Evolutionary conservation across 2,797 vertebrate species (phyloP).

Genomic region (Eidolon dupreanum): DNA sequence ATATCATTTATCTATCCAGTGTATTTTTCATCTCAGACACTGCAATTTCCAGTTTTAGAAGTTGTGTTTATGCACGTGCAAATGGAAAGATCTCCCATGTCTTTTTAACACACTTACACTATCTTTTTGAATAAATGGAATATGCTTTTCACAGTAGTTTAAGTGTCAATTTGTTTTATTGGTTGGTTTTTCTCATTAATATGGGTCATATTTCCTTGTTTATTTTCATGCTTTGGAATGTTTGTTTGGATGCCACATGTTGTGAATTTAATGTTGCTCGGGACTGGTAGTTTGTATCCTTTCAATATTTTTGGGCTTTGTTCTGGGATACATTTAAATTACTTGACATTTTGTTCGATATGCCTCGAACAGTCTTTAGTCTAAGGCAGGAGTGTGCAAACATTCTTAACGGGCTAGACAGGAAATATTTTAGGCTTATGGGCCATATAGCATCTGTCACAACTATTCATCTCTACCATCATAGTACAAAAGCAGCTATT

Average conservation of each 20-base stretch:
- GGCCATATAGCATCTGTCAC: not conserved
- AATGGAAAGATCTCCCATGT: not conserved
- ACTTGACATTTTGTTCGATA: not conserved
- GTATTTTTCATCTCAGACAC: not conserved
- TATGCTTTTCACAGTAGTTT: not conserved
- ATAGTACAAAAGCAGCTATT: not conserved
- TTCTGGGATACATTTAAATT: not conserved
- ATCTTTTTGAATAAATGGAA: not conserved
- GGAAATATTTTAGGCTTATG: not conserved
- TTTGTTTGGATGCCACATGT: not conserved
- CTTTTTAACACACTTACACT: not conserved
- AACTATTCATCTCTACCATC: not conserved
- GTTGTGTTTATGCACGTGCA: not conserved
- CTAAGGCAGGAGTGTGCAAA: not conserved
- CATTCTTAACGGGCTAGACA: not conserved
- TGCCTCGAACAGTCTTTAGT: not conserved
- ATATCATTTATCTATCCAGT: not conserved
- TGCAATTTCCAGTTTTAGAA: not conserved
- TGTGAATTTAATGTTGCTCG: not conserved
- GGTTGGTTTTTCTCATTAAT: not conserved
- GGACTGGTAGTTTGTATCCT: not conserved
- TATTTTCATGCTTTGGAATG: not conserved
- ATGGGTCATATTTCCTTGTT: not conserved
- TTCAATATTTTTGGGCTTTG: slow-evolving; percentile 11
- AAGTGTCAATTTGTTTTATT: not conserved